Conservation (phyloP, 2,797 vertebrate species). For the Crenichthys baileyi region DNA sequence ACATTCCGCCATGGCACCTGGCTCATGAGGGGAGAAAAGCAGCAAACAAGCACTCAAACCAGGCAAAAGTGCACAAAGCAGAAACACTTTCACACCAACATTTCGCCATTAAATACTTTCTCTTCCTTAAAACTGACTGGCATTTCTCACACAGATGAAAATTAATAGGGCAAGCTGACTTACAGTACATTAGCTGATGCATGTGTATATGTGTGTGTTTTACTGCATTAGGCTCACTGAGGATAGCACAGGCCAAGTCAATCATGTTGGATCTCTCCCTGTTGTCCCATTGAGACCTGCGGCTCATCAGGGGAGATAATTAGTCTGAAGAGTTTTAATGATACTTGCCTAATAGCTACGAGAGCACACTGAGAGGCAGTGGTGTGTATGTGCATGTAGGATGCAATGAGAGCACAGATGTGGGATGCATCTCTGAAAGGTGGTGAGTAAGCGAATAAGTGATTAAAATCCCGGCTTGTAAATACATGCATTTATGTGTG, state of each 20-base stretch:
- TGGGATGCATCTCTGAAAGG: constrained; percentile 27
- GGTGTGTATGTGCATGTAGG: constrained; percentile 33
- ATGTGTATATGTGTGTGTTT: constrained; percentile 11
- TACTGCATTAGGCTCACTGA: constrained; percentile 33
- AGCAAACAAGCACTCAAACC: constrained; percentile 34
- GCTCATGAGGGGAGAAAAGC: constrained; percentile 51
- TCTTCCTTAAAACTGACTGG: constrained; percentile 46
- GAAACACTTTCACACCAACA: constrained; percentile 19
- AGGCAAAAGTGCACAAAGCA: constrained; percentile 28
- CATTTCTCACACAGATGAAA: constrained; percentile 54
- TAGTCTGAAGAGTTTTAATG: constrained; percentile 76
- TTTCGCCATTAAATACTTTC: constrained; percentile 23
- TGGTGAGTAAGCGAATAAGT: constrained; percentile 33
- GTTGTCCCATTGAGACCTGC: constrained; percentile 64
- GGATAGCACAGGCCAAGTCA: constrained; percentile 61
- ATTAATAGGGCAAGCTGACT: constrained; percentile 41
- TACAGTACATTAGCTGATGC: constrained; percentile 37
- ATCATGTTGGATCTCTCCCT: constrained; percentile 60
- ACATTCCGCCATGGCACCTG: constrained; percentile 70
- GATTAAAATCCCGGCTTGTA: constrained; percentile 56
- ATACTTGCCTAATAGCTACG: constrained; percentile 70
- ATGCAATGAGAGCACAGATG: constrained; percentile 27
- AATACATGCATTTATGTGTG: constrained; percentile 29
- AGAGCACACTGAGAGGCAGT: constrained; percentile 43
- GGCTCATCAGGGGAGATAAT: constrained; percentile 75